Base-by-base conservation (phyloP, 2,888 invertebrate genomes). In the Drosophila fungiperda region DNA sequence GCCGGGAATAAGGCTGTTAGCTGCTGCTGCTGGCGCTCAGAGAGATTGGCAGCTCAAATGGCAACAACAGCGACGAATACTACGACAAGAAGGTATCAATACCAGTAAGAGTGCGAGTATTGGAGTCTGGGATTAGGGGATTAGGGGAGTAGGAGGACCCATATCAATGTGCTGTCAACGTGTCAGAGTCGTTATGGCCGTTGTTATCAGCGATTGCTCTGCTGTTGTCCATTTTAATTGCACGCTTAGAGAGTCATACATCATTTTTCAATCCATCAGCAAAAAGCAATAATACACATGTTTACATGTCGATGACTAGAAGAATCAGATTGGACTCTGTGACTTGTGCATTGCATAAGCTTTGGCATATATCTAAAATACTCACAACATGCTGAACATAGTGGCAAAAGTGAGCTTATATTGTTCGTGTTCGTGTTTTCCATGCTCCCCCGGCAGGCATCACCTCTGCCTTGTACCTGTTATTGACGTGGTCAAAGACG, bases 181-280 rank as follows among this genome's bases (percentile, higher is more conserved):
- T 17, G 35, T 78, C 63, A 20, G 42, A 35, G 53, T 73, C 68
- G 68, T 73, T 72, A 61, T 55, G 50, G 40, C 48, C 54, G 53
- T 33, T 33, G 20, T 33, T 33, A 63, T 74, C 73, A 57, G 15
- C 48, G 36, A 61, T 45, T 53, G 17, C 38, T 64, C 35, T 45
- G 42, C 52, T 76, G 53, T 73, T 76, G 62, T 61, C 68, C 78
- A 73, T 78, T 76, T 76, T 76, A 76, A 76, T 76, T 76, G 76
- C 76, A 78, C 50, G 26, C 55, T 29, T 63, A 61, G 50, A 78
- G 53, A 73, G 75, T 68, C 75, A 68, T 75, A 49, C 76, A 75
- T 45, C 45, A 45, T 45, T 68, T 73, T 73, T 57, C 35, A 76
- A 50, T 32, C 33, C 62, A 69, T 58, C 76, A 76, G 62, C 58